phyloP scores from a whole-genome alignment of 2,888 invertebrate genomes.

The Uropetala carovei region DNA sequence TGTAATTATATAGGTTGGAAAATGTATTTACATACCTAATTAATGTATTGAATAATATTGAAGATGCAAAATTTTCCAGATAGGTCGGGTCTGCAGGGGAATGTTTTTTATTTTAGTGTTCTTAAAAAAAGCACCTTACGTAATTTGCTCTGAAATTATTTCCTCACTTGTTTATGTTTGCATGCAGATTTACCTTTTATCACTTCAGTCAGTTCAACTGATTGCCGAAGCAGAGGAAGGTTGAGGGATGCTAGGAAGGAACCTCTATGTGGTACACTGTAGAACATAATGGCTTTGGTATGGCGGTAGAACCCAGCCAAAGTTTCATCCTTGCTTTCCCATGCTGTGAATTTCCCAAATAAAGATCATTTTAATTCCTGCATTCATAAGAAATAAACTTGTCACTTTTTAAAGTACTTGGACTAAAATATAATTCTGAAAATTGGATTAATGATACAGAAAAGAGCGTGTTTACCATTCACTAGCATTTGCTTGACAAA shows the following conservation, averaged over 20 bases:
- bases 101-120: too few relatives aligned
- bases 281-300: slow-evolving; percentile 82
- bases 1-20: too few relatives aligned
- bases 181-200: slow-evolving; percentile 80
- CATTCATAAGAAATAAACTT: too few relatives aligned
- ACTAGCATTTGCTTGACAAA: slow-evolving; percentile 90
- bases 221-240: slow-evolving; percentile 84
- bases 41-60: too few relatives aligned
- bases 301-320: slow-evolving; percentile 77
- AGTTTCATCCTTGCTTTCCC: slow-evolving; percentile 76
- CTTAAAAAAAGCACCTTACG: too few relatives aligned
- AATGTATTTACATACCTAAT: too few relatives aligned
- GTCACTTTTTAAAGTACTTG: too few relatives aligned
- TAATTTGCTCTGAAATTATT: too few relatives aligned
- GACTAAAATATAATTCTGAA: too few relatives aligned
- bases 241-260: slow-evolving; percentile 86
- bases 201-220: slow-evolving; percentile 87
- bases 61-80: too few relatives aligned
- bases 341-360: slow-evolving; percentile 73
- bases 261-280: slow-evolving; percentile 91
- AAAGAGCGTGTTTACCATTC: slow-evolving; percentile 69
- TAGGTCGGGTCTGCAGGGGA: too few relatives aligned
- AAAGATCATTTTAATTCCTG: neutral
- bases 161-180: too few relatives aligned
- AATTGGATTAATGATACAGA: neutral